These are phyloP conservation scores for Malthinus flaveolus DNA, from an alignment of 2,888 invertebrate genomes.

Conservation along the genomic window DNA sequence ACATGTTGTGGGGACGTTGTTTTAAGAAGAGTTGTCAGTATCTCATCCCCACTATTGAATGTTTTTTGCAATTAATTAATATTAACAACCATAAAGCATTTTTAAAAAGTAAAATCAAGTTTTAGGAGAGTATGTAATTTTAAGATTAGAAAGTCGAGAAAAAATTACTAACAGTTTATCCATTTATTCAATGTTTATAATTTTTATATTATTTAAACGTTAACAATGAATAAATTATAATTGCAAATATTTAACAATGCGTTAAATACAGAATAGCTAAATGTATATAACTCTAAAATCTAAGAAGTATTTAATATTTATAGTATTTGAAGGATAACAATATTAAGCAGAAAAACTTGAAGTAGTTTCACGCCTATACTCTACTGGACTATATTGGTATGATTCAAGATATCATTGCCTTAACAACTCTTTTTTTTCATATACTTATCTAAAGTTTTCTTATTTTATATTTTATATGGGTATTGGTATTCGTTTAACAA, in stretches of 20 bases:
- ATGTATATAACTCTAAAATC: slow-evolving; percentile 28
- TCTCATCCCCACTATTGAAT: too few species aligned
- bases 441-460: slow-evolving; percentile 27
- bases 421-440: slow-evolving; percentile 25
- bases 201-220: slow-evolving; percentile 23
- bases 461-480: slow-evolving; percentile 12
- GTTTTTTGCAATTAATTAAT: too few species aligned
- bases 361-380: slow-evolving; percentile 49
- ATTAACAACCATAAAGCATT: too few species aligned
- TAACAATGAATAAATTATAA: slow-evolving; percentile 29
- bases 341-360: slow-evolving; percentile 43
- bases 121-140: too few species aligned
- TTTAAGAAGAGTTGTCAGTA: too few species aligned
- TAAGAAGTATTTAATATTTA: slow-evolving; percentile 29
- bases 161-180: slow-evolving; percentile 6
- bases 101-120: too few species aligned
- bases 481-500: slow-evolving; percentile 21
- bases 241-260: slow-evolving; percentile 28
- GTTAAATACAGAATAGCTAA: slow-evolving; percentile 29
- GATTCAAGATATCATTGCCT: slow-evolving; percentile 27
- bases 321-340: slow-evolving; percentile 44
- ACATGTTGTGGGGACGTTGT: too few species aligned
- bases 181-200: slow-evolving; percentile 7
- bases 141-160: background rate
- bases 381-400: slow-evolving; percentile 49